Conservation (phyloP, 2,113 vertebrate species). For the Equus przewalskii region DNA sequence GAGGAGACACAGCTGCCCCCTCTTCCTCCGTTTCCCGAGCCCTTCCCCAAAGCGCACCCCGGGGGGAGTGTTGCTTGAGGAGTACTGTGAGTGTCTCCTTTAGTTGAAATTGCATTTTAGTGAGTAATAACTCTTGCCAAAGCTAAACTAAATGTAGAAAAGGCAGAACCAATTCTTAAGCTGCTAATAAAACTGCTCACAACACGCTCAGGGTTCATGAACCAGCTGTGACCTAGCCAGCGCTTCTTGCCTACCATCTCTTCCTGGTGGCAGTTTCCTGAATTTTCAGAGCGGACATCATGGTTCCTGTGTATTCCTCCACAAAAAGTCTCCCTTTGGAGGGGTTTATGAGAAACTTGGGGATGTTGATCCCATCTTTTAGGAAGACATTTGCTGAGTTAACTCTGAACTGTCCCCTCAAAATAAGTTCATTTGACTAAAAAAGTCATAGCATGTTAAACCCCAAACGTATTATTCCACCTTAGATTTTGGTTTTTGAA, state of each 20-base stretch:
- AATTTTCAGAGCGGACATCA: neutral
- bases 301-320: neutral
- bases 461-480: neutral
- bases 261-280: neutral
- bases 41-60: neutral
- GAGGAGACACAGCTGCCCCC: neutral
- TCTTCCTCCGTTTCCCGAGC: neutral
- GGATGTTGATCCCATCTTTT: neutral
- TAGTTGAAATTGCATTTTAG: neutral
- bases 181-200: neutral
- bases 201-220: neutral
- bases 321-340: neutral
- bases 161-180: neutral
- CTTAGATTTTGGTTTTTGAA: conserved; percentile 13
- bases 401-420: neutral
- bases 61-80: neutral
- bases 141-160: neutral
- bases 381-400: neutral
- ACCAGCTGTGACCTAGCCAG: neutral
- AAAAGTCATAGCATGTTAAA: neutral
- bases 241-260: neutral
- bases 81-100: neutral
- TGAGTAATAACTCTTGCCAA: neutral
- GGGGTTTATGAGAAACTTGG: neutral
- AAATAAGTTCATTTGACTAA: neutral